Conservation (phyloP, 2,888 invertebrate genomes). For the Allacma fusca region DNA sequence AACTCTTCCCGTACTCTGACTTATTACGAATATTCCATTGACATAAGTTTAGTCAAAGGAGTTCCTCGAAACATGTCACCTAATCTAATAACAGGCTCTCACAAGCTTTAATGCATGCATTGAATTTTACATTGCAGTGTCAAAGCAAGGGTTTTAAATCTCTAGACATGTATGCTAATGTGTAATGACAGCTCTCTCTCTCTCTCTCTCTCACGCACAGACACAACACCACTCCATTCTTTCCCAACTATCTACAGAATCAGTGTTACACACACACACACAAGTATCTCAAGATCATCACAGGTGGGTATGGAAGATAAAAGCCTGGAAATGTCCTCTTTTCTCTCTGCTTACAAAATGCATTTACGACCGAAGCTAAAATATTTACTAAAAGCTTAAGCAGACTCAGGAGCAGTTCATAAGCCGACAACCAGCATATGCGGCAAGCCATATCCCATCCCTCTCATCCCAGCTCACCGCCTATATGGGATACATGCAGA, state of each 20-base stretch:
- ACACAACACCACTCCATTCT: no score
- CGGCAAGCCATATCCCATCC: no score
- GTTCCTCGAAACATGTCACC: not conserved
- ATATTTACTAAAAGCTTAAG: slow-evolving; percentile 16
- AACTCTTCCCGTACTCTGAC: no score
- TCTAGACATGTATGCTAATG: slow-evolving; percentile 10
- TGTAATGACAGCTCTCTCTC: slow-evolving; percentile 6
- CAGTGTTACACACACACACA: not conserved
- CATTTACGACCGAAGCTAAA: slow-evolving; percentile 11
- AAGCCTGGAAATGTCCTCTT: not conserved
- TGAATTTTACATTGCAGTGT: slow-evolving; percentile 24
- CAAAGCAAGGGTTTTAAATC: slow-evolving; percentile 6
- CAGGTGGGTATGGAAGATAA: not conserved
- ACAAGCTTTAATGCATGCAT: slow-evolving; percentile 24
- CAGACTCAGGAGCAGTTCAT: not conserved
- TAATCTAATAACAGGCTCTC: slow-evolving; percentile 32
- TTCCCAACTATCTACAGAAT: no score
- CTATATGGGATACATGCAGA: no score
- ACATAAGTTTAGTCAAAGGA: slow-evolving; percentile 1
- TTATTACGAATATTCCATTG: not conserved
- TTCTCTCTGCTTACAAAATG: not conserved
- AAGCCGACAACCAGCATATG: not conserved
- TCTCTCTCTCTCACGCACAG: not conserved
- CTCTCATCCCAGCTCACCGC: no score
- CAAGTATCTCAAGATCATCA: not conserved